These are phyloP conservation scores for Hoplostethus mediterraneus DNA, from an alignment of 2,797 vertebrate species.

Conservation along the genomic window DNA sequence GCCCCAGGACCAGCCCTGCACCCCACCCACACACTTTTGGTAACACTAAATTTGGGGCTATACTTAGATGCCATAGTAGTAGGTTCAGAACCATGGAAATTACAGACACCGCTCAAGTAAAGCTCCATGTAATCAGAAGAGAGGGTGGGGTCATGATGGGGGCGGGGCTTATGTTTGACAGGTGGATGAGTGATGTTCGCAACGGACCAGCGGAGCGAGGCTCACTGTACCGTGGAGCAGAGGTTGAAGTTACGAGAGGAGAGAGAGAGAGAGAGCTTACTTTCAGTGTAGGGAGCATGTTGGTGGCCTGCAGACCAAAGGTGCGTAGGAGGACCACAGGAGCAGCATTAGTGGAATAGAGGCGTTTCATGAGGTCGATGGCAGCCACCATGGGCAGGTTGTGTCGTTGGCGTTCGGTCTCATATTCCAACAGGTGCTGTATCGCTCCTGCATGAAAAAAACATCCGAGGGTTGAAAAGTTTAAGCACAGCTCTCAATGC, in stretches of 20 bases:
- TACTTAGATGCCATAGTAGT: slow-evolving; percentile 87
- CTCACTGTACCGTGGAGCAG: slow-evolving; percentile 20
- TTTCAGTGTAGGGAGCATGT: slow-evolving; percentile 90
- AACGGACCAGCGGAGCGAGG: slow-evolving; percentile 14
- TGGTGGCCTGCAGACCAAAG: slow-evolving; percentile 95
- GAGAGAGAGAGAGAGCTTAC: slow-evolving; percentile 79
- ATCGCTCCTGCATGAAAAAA: slow-evolving; percentile 86
- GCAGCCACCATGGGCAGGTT: slow-evolving; percentile 94
- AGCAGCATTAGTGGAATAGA: slow-evolving; percentile 90
- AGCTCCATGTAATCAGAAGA: slow-evolving; percentile 85
- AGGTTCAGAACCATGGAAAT: slow-evolving; percentile 86
- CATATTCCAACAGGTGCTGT: slow-evolving; percentile 92
- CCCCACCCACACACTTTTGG: slow-evolving; percentile 89
- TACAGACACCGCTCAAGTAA: slow-evolving; percentile 82
- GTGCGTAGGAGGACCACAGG: slow-evolving; percentile 92
- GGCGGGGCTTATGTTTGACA: slow-evolving; percentile 67
- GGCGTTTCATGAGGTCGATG: slow-evolving; percentile 92
- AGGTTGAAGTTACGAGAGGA: neutral
- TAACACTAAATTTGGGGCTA: slow-evolving; percentile 89
- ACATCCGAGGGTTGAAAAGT: slow-evolving; percentile 11
- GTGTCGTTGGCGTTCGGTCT: slow-evolving; percentile 93
- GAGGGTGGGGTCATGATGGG: slow-evolving; percentile 61
- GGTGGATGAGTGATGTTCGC: slow-evolving; percentile 62
- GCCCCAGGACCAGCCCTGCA: slow-evolving; percentile 77
- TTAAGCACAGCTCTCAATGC: neutral